phyloP scores from a whole-genome alignment of 1,140 invertebrate species.

The Orchesella cincta region DNA sequence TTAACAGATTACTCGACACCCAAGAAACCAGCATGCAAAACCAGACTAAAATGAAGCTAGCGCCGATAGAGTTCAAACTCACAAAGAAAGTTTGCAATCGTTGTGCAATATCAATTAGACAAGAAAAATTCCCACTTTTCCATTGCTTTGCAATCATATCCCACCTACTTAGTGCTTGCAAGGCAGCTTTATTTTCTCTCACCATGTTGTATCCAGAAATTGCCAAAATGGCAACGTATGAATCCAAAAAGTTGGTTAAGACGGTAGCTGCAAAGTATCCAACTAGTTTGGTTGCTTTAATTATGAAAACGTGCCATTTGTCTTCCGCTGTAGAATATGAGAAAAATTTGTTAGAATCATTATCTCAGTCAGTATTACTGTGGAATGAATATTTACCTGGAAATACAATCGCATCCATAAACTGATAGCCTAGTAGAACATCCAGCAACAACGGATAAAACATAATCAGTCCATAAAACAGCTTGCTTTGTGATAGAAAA shows the following conservation, averaged over 20 bases:
- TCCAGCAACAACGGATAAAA: no score
- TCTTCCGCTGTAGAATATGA: no score
- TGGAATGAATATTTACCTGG: no score
- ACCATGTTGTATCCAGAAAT: neutral
- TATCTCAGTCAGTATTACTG: no score
- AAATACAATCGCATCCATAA: no score
- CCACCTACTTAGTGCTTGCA: neutral
- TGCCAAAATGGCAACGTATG: neutral
- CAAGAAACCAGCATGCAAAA: neutral
- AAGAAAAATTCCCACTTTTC: neutral
- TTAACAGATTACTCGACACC: neutral
- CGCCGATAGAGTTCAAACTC: neutral
- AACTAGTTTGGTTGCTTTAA: neutral
- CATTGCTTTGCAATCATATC: neutral
- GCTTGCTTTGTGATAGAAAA: no score
- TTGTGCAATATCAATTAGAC: neutral
- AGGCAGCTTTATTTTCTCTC: neutral
- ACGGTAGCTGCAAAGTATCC: neutral
- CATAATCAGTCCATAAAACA: no score
- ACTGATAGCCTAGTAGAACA: no score
- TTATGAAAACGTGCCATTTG: no score
- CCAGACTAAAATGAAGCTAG: neutral
- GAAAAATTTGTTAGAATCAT: no score
- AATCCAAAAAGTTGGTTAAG: neutral
- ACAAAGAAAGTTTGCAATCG: neutral